phyloP scores from a whole-genome alignment of 1,140 invertebrate species.

The Drosophila mauritiana region DNA sequence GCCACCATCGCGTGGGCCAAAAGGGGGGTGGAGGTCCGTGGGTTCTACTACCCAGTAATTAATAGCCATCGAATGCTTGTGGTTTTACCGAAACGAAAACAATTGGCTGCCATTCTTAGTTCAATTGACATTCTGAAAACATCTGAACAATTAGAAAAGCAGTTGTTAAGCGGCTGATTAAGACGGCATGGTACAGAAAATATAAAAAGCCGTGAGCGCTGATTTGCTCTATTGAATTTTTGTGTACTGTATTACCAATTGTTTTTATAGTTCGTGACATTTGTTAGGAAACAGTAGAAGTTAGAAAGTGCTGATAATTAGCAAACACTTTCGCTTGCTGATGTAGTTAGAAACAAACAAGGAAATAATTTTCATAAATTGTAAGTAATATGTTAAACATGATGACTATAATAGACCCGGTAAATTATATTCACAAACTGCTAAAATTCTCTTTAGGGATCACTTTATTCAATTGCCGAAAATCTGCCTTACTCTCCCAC shows the following conservation, averaged over 20 bases:
- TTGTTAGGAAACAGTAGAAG: neutral
- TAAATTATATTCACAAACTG: conserved; percentile 2
- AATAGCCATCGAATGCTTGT: conserved; percentile 43
- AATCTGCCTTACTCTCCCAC: conserved; percentile 1
- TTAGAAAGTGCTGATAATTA: neutral
- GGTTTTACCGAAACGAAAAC: conserved; percentile 15
- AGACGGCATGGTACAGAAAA: neutral
- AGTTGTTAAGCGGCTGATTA: conserved; percentile 2
- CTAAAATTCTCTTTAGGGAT: conserved; percentile 3
- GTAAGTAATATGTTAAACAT: no score
- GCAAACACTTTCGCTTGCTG: conserved; percentile 17
- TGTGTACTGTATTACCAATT: neutral
- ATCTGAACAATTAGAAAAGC: conserved; percentile 44
- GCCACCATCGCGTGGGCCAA: conserved; percentile 10
- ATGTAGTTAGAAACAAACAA: neutral
- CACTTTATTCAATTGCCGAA: conserved; percentile 14
- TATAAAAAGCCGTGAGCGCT: neutral
- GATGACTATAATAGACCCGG: no score
- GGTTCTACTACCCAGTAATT: conserved; percentile 56
- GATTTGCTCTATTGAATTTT: conserved; percentile 14
- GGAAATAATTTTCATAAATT: neutral
- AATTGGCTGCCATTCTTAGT: conserved; percentile 18
- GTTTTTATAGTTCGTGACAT: conserved; percentile 25
- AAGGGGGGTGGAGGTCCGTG: neutral
- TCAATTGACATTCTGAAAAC: conserved; percentile 34